These are phyloP conservation scores for Drosophila ficusphila DNA, from an alignment of 1,140 invertebrate genomes.

Conservation along the genomic window DNA sequence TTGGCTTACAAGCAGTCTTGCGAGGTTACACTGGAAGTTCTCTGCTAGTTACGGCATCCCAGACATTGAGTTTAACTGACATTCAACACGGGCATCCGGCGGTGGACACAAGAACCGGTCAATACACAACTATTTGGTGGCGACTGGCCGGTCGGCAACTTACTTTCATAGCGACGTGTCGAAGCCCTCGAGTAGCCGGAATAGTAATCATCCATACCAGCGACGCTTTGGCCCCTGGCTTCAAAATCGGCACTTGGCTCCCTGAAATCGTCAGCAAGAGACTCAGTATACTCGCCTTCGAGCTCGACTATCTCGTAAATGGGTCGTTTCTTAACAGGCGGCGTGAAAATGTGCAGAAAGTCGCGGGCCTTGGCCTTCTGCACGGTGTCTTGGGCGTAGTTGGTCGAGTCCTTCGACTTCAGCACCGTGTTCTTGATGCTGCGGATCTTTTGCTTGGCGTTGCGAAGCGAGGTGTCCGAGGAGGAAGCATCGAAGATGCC, in stretches of 20 bases:
- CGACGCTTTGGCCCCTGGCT: constrained; percentile 70
- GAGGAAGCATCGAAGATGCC: constrained; percentile 75
- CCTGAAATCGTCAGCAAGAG: constrained; percentile 79
- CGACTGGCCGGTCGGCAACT: constrained; percentile 45
- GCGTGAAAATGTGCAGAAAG: constrained; percentile 82
- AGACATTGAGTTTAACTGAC: constrained; percentile 33
- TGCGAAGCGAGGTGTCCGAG: constrained; percentile 76
- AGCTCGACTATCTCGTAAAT: constrained; percentile 80
- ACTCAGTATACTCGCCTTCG: constrained; percentile 78
- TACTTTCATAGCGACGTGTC: constrained; percentile 75
- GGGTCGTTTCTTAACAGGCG: constrained; percentile 74
- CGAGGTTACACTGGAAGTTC: constrained; percentile 8
- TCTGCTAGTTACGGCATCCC: constrained; percentile 22
- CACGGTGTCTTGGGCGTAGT: constrained; percentile 83
- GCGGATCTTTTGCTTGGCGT: constrained; percentile 82
- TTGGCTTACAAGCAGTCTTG: constrained; percentile 28
- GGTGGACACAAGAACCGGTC: not conserved
- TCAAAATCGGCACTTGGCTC: constrained; percentile 74
- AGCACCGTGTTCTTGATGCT: constrained; percentile 80
- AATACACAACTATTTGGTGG: constrained; percentile 7
- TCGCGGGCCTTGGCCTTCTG: constrained; percentile 82
- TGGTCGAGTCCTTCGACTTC: constrained; percentile 79
- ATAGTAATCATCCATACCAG: constrained; percentile 82
- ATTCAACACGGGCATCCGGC: constrained; percentile 25
- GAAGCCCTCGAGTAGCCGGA: constrained; percentile 71